Evolutionary conservation across 1,140 invertebrate species (phyloP).

Genomic region (fruit fly (Drosophila melanogaster)): Release_6_plus_ISO1_MT NT_033779.5:5827501-5828000

Average conservation of each 20-base stretch:
- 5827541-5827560: conserved; percentile 7
- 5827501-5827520: conserved; percentile 57
- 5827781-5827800: no score
- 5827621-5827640: conserved; percentile 25
- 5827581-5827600: conserved; percentile 69
- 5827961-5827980: no score
- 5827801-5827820: no score
- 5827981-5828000: no score
- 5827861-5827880: no score
- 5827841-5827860: no score
- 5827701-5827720: conserved; percentile 10
- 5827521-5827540: conserved; percentile 67
- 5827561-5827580: conserved; percentile 31
- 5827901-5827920: no score
- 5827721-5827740: not conserved
- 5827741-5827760: not conserved
- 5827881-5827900: no score
- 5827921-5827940: no score
- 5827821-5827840: no score
- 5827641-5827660: conserved; percentile 12
- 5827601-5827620: conserved; percentile 21
- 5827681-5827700: conserved; percentile 53
- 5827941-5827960: no score
- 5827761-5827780: no score
- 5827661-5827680: conserved; percentile 34